phyloP scores from a whole-genome alignment of 2,888 invertebrate genomes.

The Euplagia quadripunctaria region DNA sequence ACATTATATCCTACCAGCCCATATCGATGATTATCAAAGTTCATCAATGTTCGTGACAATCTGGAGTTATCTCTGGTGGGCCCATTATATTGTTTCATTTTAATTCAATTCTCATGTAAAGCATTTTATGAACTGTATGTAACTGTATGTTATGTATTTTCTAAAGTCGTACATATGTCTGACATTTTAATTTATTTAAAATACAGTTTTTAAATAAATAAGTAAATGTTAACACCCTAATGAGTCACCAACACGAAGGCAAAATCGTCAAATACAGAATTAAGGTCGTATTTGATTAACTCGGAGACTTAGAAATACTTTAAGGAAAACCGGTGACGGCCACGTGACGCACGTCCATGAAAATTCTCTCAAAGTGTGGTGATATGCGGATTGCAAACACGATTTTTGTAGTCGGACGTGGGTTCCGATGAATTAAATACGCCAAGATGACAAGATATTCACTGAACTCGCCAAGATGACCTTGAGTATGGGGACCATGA shows the following conservation, averaged over 20 bases:
- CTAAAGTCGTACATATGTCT: no score
- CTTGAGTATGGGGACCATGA: conserved; percentile 50
- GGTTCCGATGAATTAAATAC: conserved; percentile 21
- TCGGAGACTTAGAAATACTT: conserved; percentile 31
- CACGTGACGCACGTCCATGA: conserved; percentile 25
- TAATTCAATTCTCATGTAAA: no score
- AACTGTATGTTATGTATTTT: no score
- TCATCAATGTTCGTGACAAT: no score
- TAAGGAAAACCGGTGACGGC: conserved; percentile 28
- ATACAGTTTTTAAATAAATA: no score
- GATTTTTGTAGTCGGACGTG: neutral
- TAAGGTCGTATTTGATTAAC: conserved; percentile 21
- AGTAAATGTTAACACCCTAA: no score
- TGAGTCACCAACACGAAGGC: conserved; percentile 16
- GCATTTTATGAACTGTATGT: no score
- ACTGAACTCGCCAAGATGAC: conserved; percentile 25
- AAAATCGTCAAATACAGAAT: conserved; percentile 5
- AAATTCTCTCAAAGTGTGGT: neutral
- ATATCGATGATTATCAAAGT: no score
- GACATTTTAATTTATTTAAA: no score
- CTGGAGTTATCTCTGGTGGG: no score
- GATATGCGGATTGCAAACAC: neutral
- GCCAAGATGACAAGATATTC: conserved; percentile 8
- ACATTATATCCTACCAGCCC: no score
- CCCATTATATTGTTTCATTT: neutral